phyloP scores from a whole-genome alignment of 2,888 invertebrate genomes.

The Alentia gelatinosa region DNA sequence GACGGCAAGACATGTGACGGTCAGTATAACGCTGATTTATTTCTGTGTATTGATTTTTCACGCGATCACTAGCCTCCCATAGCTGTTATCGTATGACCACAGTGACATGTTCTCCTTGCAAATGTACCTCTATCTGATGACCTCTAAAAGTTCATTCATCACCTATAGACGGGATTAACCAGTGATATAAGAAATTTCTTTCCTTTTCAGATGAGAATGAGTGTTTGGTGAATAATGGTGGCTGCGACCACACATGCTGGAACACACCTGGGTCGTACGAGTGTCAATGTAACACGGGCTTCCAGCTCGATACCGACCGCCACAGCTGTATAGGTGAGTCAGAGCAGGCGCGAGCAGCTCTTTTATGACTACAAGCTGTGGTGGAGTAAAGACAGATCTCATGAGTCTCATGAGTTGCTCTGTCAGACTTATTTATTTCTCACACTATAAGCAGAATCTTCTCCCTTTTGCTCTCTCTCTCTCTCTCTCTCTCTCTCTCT shows the following conservation, averaged over 20 bases:
- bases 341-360: no score
- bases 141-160: background rate
- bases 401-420: no score
- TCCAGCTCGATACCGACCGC: constrained; percentile 2
- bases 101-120: background rate
- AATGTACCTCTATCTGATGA: no score
- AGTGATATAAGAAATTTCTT: background rate
- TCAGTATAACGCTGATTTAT: background rate
- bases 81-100: background rate
- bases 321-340: constrained; percentile 51
- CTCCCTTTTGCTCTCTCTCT: no score
- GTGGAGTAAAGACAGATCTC: no score
- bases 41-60: background rate
- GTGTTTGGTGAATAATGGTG: constrained; percentile 34
- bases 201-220: constrained; percentile 25
- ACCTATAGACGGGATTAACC: background rate
- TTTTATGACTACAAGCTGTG: no score
- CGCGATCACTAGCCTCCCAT: background rate
- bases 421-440: no score
- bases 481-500: no score
- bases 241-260: constrained; percentile 45
- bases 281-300: constrained; percentile 50
- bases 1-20: constrained; percentile 57
- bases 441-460: no score
- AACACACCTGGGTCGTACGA: constrained; percentile 44